phyloP scores from a whole-genome alignment of 2,888 invertebrate species.

The Coenonympha glycerion region DNA sequence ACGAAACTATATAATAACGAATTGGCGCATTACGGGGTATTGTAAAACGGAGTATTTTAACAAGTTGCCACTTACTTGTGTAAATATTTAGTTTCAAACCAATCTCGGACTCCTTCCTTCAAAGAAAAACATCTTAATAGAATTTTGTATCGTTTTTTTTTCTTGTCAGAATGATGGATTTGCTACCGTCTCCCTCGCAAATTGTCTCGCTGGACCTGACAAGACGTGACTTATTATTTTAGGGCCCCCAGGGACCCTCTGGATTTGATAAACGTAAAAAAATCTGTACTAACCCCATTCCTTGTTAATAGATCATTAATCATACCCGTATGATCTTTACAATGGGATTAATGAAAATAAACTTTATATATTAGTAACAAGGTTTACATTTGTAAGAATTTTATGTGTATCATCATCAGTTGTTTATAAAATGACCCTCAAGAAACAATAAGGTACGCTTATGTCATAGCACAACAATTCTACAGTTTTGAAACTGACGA shows the following conservation, averaged over 20 bases:
- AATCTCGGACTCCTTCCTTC: neutral
- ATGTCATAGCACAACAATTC: neutral
- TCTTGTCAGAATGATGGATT: constrained; percentile 21
- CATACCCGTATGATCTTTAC: constrained; percentile 26
- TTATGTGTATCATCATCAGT: neutral
- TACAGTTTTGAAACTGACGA: neutral
- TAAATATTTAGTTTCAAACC: neutral
- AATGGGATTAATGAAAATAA: neutral
- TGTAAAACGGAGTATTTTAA: too few relatives aligned
- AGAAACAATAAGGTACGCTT: neutral
- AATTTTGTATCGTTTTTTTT: constrained; percentile 5
- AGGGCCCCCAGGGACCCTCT: constrained; percentile 4
- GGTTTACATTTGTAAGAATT: neutral
- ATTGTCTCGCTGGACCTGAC: constrained; percentile 12
- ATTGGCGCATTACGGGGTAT: neutral
- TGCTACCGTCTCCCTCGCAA: neutral
- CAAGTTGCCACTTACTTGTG: neutral
- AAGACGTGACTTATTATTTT: constrained; percentile 24
- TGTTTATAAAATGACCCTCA: constrained; percentile 11
- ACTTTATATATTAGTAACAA: neutral
- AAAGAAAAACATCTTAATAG: neutral
- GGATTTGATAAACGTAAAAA: constrained; percentile 16
- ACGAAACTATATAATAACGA: too few relatives aligned
- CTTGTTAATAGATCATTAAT: constrained; percentile 30
- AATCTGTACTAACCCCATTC: constrained; percentile 25